Percentiles rank a stretch among this genome's conserved stretches.
Evolutionary conservation across 2,113 vertebrate genomes (phyloP).

Genomic region (Himantopus leucocephalus): DNA sequence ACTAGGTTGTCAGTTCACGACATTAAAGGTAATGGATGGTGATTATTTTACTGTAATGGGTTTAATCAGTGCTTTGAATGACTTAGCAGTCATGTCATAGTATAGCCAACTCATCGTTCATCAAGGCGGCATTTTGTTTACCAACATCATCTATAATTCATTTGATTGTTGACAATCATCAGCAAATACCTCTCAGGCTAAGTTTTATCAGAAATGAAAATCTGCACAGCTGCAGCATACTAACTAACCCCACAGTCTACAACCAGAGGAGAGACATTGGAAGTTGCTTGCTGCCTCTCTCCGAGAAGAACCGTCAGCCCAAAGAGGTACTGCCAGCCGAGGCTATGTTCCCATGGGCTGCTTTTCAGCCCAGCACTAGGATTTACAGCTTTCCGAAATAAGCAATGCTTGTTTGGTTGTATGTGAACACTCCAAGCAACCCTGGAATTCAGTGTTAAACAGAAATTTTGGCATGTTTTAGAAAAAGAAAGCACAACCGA

Average conservation of each 20-base stretch:
- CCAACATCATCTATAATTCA: slow-evolving; percentile 82
- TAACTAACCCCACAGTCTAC: neutral
- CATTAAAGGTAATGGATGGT: slow-evolving; percentile 84
- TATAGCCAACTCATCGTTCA: slow-evolving; percentile 74
- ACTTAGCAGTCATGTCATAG: slow-evolving; percentile 79
- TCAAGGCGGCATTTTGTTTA: slow-evolving; percentile 79
- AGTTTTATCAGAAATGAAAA: slow-evolving; percentile 77
- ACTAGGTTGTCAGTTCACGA: slow-evolving; percentile 83
- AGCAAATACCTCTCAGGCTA: slow-evolving; percentile 72
- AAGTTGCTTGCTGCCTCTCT: neutral
- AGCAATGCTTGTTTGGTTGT: neutral
- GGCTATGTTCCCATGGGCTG: neutral
- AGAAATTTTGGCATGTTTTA: neutral
- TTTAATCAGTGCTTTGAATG: slow-evolving; percentile 83
- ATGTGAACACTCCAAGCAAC: neutral
- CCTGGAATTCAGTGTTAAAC: neutral
- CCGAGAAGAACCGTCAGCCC: neutral
- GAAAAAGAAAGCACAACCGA: neutral
- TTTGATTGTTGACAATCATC: slow-evolving; percentile 80
- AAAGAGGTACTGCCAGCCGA: neutral
- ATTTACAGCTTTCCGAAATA: slow-evolving; percentile 4
- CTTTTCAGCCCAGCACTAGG: neutral
- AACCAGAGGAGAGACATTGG: neutral
- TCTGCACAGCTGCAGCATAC: slow-evolving; percentile 42
- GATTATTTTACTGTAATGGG: slow-evolving; percentile 84